Evolutionary conservation across 2,113 vertebrate genomes (phyloP).

Genomic region (Chaetorhynchus papuensis): DNA sequence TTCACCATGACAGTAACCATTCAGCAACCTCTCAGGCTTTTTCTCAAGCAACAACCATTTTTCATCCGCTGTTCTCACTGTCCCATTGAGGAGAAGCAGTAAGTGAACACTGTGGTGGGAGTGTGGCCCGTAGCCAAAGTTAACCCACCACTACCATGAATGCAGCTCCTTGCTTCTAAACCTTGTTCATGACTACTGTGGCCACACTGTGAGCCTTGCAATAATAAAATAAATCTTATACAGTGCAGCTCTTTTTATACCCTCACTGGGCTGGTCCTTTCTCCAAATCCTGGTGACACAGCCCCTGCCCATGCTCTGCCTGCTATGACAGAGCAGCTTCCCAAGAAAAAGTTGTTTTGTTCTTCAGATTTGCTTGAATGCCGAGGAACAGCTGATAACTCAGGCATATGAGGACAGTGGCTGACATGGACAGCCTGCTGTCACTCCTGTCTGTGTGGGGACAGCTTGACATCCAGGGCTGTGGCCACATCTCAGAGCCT

Average conservation of each 20-base stretch:
- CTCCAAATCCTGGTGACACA: background rate
- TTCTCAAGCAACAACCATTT: background rate
- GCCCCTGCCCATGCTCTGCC: background rate
- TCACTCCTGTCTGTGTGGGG: background rate
- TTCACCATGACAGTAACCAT: background rate
- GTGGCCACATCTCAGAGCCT: background rate
- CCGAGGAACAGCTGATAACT: background rate
- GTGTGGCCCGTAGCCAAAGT: background rate
- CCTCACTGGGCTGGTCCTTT: too few relatives aligned
- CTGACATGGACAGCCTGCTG: accelerated
- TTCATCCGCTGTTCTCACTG: background rate
- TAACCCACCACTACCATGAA: background rate
- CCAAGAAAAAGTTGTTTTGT: background rate
- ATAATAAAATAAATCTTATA: background rate
- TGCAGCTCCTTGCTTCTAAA: background rate
- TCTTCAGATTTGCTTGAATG: background rate
- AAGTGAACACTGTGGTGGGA: background rate
- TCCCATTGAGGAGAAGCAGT: background rate
- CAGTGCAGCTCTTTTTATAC: background rate
- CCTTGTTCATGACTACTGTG: background rate
- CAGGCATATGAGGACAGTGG: background rate
- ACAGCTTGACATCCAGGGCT: background rate
- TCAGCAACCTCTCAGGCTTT: background rate
- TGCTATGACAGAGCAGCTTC: background rate
- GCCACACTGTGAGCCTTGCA: background rate